Evolutionary conservation across 2,113 vertebrate species (phyloP), one percentile per base, ranked within the genome.

Genomic region (Phylloscopus trochilus): DNA sequence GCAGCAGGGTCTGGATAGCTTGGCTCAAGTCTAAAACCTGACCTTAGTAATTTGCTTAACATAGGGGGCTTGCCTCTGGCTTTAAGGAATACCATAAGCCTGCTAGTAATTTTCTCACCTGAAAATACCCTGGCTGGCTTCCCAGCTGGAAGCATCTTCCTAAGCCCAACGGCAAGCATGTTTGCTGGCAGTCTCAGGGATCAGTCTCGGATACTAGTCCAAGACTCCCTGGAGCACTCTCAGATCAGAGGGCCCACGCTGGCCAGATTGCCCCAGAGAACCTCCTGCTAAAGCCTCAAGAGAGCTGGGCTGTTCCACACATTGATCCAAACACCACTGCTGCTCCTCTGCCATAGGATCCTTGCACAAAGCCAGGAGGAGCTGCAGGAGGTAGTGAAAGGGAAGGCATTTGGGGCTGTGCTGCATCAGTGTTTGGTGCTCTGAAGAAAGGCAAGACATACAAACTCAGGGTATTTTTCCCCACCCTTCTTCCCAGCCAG

Each of bases 41-140:
- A 41, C 46, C 51, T 63, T 74, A n/a, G 14, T 51, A 7, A 75
- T 81, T 92, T 80, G 62, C 31, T 91, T 70, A 80, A 59, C 47
- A 22, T 28, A 83, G 78, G 43, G 58, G 66, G 60, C 33, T 78
- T 3, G 4, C 41, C 31, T 73, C 66, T 78, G 72, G 80, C 73
- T 87, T 87, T 51, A 70, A 80, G 52, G 64, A 83, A 81, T 59
- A 75, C 39, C 11, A 6, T 18, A 67, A 82, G n/a, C 37, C 58
- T 39, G 23, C 43, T 49, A 35, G 56, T 37, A 11, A 37, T 83
- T 73, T 74, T 85, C 53, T 92, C 67, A 95, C 82, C 90, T 94
- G 92, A 88, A 90, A 95, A 91, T 14, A 87, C 46, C n/a, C 63
- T 75, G 78, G 56, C 66, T 79, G 37, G 39, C 53, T 77, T 88